Evolutionary conservation across 2,888 invertebrate genomes (phyloP), one percentile per base, ranked within the genome.

Genomic region (Dromius quadrimaculatus): DNA sequence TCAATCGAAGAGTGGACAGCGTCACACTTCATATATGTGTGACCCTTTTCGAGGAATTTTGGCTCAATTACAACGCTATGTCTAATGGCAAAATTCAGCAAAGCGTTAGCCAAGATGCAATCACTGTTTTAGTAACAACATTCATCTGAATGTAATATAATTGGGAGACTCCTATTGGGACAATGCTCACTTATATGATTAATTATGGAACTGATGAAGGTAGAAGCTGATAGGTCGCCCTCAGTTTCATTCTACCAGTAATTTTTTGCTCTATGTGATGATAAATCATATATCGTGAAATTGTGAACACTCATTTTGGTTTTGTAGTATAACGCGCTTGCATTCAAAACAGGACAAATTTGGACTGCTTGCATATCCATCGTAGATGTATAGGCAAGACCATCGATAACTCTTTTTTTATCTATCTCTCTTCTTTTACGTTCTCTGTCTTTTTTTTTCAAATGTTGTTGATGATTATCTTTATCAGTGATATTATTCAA

Each of bases 41-140:
- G n/a, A n/a, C n/a, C n/a, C n/a, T n/a, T n/a, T n/a, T n/a, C n/a
- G n/a, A n/a, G n/a, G n/a, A 43, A 75, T 43, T 76, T 77, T 70
- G 76, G 76, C 34, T 68, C 50, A 11, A 73, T 73, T 1, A 59
- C 68, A 15, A 74, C 71, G 6, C 74, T 72, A 11, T 74, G 64
- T 65, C 74, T 63, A 22, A 74, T 65, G 11, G 77, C 65, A 15
- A 76, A 74, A 19, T 74, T 61, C 13, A 77, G 71, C 28, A 79
- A 71, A 4, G 78, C 77, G 68, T 76, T 77, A 0, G 78, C 72
- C 61, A 79, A 11, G 9, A 72, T 70, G 1, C 70, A 45, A 17
- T 34, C 15, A 13, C 43, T 66, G 28, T 66, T 66, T 17, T 66
- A 54, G 32, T 54, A 54, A 17, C 66, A 54, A 22, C 66, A 66